phyloP scores from a whole-genome alignment of 2,113 vertebrate species.

The Caloenas nicobarica region DNA sequence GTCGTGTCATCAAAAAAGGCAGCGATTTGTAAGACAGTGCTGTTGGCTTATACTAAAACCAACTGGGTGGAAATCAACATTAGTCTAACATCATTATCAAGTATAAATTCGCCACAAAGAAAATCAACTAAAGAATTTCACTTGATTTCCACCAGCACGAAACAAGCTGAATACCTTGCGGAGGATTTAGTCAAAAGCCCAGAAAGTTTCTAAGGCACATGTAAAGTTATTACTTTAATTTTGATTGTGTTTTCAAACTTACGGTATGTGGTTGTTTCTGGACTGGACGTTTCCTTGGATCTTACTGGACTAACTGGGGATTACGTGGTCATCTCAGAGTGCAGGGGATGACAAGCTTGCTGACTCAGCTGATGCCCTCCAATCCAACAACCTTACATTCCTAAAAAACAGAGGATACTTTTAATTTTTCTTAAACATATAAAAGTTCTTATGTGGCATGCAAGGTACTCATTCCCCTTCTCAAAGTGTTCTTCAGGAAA shows the following conservation, averaged over 20 bases:
- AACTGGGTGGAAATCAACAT: neutral
- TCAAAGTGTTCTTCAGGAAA: neutral
- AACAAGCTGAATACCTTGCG: neutral
- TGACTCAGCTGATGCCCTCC: slow-evolving; percentile 1
- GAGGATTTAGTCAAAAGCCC: neutral
- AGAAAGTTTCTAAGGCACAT: neutral
- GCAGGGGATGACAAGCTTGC: neutral
- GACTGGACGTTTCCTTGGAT: neutral
- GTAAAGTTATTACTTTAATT: neutral
- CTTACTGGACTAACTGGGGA: neutral
- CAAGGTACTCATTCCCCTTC: neutral
- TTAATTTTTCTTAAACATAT: neutral
- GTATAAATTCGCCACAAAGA: neutral
- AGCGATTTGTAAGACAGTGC: neutral
- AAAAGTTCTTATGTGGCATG: neutral
- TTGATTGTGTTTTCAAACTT: neutral
- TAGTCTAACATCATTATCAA: neutral
- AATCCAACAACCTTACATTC: neutral
- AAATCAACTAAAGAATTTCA: neutral
- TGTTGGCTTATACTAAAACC: neutral
- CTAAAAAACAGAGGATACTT: neutral
- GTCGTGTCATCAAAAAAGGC: neutral
- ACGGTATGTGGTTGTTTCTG: neutral
- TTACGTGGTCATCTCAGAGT: neutral
- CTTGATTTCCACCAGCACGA: neutral